A percentile compares a stretch with the other conserved stretches of the same genome.
Conservation (phyloP, 1,140 invertebrate species). For the Macrobrachium rosenbergii region DNA sequence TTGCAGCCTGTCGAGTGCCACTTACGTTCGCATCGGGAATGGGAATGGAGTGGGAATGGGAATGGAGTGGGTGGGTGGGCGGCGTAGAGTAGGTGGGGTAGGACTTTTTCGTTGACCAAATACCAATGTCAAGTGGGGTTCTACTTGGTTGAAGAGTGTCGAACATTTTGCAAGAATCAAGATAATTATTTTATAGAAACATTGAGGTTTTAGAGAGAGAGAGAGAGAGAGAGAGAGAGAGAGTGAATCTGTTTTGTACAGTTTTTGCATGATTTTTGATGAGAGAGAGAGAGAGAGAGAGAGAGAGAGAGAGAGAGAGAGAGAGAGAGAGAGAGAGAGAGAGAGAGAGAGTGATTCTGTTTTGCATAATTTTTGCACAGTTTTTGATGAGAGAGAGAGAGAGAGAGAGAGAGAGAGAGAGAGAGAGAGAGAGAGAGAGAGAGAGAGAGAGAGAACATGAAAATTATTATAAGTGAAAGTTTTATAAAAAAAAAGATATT, state of each 20-base stretch:
- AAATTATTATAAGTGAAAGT: not conserved
- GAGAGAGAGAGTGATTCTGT: not conserved
- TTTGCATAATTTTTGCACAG: no score
- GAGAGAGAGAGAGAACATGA: not conserved
- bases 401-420: no score
- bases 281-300: constrained; percentile 41
- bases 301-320: constrained; percentile 29
- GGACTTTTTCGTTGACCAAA: not conserved
- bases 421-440: not conserved
- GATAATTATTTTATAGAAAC: not conserved
- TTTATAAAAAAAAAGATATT: not conserved
- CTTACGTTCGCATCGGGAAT: no score
- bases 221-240: constrained; percentile 41
- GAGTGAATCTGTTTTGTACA: no score
- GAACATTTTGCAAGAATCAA: not conserved
- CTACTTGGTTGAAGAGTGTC: no score
- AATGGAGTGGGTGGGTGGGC: not conserved
- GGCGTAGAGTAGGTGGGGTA: not conserved
- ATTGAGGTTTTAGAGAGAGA: constrained; percentile 29
- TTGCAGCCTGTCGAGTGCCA: no score
- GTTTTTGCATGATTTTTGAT: no score
- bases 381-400: no score
- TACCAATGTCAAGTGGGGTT: no score
- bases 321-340: constrained; percentile 30
- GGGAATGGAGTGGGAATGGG: not conserved